Percentiles rank a stretch among this genome's conserved stretches.
phyloP scores from a whole-genome alignment of 2,888 invertebrate genomes.

The Chironomus tentans region DNA sequence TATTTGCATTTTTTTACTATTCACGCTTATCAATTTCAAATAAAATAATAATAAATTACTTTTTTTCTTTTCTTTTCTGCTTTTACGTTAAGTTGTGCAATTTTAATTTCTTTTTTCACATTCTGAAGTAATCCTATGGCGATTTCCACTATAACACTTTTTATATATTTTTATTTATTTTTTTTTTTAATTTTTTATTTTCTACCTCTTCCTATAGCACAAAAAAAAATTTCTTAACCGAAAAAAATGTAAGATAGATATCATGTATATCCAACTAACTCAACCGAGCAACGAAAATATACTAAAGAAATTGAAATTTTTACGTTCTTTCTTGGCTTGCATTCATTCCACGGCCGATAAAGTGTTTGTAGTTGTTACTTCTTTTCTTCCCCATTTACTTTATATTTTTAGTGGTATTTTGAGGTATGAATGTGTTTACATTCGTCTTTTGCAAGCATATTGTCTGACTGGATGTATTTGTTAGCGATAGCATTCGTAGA shows the following conservation, averaged over 20 bases:
- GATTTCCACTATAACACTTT: conserved; percentile 16
- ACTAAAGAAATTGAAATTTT: conserved; percentile 14
- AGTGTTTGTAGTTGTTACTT: conserved; percentile 9
- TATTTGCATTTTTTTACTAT: background rate
- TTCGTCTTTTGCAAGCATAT: background rate
- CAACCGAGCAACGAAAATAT: conserved; percentile 11
- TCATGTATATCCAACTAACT: background rate
- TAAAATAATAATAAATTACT: background rate
- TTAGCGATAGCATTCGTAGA: too few species aligned
- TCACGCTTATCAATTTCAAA: background rate
- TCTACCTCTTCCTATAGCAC: background rate
- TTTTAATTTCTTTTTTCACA: conserved; percentile 13
- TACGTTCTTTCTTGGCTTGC: conserved; percentile 9
- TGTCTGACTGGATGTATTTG: background rate
- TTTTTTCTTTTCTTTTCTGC: conserved; percentile 12
- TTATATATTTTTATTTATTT: background rate
- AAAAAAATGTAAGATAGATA: background rate
- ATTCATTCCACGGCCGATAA: background rate
- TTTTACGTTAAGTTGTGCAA: conserved; percentile 13
- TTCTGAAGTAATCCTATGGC: conserved; percentile 21
- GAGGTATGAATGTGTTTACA: background rate
- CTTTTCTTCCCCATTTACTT: background rate
- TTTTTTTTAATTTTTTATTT: too few species aligned
- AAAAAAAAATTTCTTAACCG: background rate
- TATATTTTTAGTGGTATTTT: background rate